These are phyloP conservation scores for Harpegnathos saltator DNA, from an alignment of 1,140 invertebrate species.

Conservation along the genomic window DNA sequence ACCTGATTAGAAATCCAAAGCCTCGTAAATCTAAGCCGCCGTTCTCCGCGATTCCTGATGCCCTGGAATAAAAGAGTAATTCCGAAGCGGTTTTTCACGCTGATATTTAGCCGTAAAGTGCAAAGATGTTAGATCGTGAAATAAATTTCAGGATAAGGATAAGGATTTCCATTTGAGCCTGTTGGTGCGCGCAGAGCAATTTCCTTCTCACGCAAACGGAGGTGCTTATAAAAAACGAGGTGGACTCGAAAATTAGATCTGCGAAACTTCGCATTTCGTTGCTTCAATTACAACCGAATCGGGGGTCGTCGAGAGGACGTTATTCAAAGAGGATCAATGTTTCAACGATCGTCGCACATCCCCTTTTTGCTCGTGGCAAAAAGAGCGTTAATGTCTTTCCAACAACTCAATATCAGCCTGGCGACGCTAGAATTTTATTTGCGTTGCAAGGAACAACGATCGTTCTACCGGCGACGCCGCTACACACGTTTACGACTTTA, in stretches of 20 bases:
- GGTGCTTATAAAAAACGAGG: no score
- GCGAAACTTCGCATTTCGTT: no score
- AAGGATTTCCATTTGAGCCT: not conserved
- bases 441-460: slow-evolving; percentile 13
- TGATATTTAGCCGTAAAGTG: not conserved
- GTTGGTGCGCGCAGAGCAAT: not conserved
- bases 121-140: not conserved
- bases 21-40: not conserved
- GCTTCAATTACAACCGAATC: no score
- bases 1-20: slow-evolving; percentile 45
- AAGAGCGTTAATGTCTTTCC: not conserved
- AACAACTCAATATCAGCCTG: not conserved
- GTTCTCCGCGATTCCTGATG: not conserved
- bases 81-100: not conserved
- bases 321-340: no score
- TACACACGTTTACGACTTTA: slow-evolving; percentile 34
- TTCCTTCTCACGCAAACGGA: not conserved
- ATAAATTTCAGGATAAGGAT: slow-evolving; percentile 8
- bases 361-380: not conserved
- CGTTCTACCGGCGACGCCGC: not conserved
- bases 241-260: no score
- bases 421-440: slow-evolving; percentile 3
- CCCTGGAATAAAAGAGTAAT: not conserved
- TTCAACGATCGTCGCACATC: not conserved
- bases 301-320: no score